Conservation (phyloP, 1,140 invertebrate genomes). For the Drosophila parvula region DNA sequence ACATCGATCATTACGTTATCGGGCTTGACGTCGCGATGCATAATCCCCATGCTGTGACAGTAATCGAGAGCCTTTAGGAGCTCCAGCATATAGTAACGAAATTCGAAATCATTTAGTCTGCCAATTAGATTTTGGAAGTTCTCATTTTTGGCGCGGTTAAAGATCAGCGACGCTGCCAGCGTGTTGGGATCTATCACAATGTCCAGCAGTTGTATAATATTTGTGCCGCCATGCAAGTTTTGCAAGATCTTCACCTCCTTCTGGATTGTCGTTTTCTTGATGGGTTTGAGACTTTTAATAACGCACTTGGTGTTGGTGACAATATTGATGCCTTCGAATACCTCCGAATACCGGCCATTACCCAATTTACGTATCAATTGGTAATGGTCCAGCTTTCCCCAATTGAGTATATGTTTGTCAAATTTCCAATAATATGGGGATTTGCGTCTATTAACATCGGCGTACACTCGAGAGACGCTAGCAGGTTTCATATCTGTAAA, state of each 20-base stretch:
- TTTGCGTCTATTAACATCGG: slow-evolving; percentile 99
- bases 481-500: slow-evolving; percentile 89
- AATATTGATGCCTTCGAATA: slow-evolving; percentile 99
- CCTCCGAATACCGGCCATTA: slow-evolving; percentile 99
- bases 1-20: slow-evolving; percentile 99
- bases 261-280: slow-evolving; percentile 99
- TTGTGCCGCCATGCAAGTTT: slow-evolving; percentile 99
- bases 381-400: slow-evolving; percentile 99
- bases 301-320: slow-evolving; percentile 99
- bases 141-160: slow-evolving; percentile 99
- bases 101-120: slow-evolving; percentile 99
- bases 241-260: slow-evolving; percentile 99
- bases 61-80: slow-evolving; percentile 96
- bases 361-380: slow-evolving; percentile 99
- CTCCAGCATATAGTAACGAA: slow-evolving; percentile 92
- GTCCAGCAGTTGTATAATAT: slow-evolving; percentile 98
- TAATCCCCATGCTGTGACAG: slow-evolving; percentile 99
- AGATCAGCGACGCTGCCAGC: slow-evolving; percentile 98
- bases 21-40: slow-evolving; percentile 99
- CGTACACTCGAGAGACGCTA: slow-evolving; percentile 94
- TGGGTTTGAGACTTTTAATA: slow-evolving; percentile 99
- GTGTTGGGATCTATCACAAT: slow-evolving; percentile 99
- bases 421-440: slow-evolving; percentile 99
- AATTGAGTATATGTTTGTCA: slow-evolving; percentile 98
- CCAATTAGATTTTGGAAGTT: slow-evolving; percentile 99